These are phyloP conservation scores for Pollachius pollachius DNA, from an alignment of 2,113 vertebrate species.

Conservation along the genomic window DNA sequence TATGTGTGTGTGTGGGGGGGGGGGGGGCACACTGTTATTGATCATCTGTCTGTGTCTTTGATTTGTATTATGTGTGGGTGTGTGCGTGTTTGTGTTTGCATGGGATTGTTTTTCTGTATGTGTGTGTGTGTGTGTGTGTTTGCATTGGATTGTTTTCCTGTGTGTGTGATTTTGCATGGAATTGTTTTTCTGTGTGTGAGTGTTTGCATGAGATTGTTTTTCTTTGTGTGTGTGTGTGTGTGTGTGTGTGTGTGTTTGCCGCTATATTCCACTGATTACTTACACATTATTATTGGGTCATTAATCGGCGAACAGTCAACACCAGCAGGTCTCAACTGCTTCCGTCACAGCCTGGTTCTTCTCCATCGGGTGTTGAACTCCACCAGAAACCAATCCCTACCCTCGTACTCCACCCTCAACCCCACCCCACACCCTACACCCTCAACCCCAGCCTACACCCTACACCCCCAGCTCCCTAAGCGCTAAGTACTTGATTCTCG, in stretches of 20 bases:
- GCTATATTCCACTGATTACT: constrained; percentile 7
- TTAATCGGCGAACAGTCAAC: constrained; percentile 6
- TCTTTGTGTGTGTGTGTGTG: not conserved
- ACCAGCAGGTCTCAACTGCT: too few species aligned
- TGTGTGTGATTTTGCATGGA: constrained; percentile 16
- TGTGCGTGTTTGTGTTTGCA: too few species aligned
- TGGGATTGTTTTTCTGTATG: not conserved
- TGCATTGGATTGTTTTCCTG: not conserved
- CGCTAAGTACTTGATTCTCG: too few species aligned
- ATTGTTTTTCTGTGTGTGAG: not conserved
- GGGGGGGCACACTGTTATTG: too few species aligned
- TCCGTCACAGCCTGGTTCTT: too few species aligned
- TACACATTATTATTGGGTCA: constrained; percentile 38
- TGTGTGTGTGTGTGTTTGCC: not conserved
- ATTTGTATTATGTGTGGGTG: too few species aligned
- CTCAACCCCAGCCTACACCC: not conserved
- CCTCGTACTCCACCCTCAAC: not conserved
- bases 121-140: constrained; percentile 4
- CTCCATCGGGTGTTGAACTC: too few species aligned
- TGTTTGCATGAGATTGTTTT: constrained; percentile 7
- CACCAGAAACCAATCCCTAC: too few species aligned
- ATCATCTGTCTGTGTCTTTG: too few species aligned
- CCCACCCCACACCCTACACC: not conserved
- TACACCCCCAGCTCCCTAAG: too few species aligned
- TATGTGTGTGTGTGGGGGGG: too few species aligned